Evolutionary conservation across 2,888 invertebrate genomes (phyloP).

Genomic region (Temnothorax unifasciatus): DNA sequence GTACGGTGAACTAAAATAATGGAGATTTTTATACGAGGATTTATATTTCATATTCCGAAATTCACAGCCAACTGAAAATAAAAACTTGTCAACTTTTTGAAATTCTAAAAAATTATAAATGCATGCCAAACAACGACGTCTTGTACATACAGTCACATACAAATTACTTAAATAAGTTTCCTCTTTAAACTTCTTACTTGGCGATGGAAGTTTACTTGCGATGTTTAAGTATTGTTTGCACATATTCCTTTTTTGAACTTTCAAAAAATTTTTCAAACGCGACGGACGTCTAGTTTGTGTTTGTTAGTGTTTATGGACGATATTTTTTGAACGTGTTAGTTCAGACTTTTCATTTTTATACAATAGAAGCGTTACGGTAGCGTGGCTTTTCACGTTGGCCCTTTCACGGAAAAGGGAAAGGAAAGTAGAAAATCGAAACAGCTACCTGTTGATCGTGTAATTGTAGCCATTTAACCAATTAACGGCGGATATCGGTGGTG

Average conservation of each 20-base stretch:
- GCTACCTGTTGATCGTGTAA: constrained; percentile 57
- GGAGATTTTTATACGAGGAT: constrained; percentile 19
- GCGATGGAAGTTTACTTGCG: neutral
- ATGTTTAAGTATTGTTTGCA: neutral
- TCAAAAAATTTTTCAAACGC: neutral
- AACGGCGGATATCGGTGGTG: constrained; percentile 31
- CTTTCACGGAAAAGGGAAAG: constrained; percentile 41
- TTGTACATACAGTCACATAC: neutral
- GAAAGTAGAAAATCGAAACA: constrained; percentile 52
- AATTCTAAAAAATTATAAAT: neutral
- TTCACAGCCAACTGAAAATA: neutral
- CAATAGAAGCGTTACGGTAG: neutral
- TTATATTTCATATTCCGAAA: neutral
- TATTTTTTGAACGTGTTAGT: neutral
- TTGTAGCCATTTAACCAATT: constrained; percentile 55
- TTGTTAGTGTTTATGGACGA: neutral
- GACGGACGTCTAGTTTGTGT: neutral
- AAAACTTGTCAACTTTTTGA: neutral
- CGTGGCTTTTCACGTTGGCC: constrained; percentile 32
- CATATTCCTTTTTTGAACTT: neutral
- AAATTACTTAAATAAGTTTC: neutral
- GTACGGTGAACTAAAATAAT: constrained; percentile 20
- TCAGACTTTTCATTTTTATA: constrained; percentile 8
- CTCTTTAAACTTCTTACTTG: neutral
- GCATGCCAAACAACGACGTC: neutral